These are phyloP conservation scores for Drosophila maculinotata DNA, from an alignment of 2,888 invertebrate genomes.

Conservation along the genomic window DNA sequence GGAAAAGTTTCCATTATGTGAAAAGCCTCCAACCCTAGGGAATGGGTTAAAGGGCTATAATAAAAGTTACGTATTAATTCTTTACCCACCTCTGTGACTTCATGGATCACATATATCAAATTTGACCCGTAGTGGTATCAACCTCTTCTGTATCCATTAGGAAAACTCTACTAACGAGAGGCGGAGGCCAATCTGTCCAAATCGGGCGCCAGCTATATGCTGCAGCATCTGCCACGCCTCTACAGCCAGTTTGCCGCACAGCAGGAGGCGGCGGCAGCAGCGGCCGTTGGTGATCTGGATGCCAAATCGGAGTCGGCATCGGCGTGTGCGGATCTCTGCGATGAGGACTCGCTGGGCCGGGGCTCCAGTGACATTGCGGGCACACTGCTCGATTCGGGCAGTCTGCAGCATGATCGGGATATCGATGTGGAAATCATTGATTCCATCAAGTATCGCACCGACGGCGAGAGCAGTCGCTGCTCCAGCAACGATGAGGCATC, in stretches of 20 bases:
- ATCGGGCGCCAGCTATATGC: slow-evolving; percentile 90
- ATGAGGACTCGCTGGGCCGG: slow-evolving; percentile 78
- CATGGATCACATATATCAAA: too few relatives aligned
- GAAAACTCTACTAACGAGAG: too few relatives aligned
- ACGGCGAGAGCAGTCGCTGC: slow-evolving; percentile 78
- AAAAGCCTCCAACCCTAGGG: too few relatives aligned
- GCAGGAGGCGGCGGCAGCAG: slow-evolving; percentile 51
- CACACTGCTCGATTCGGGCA: slow-evolving; percentile 41
- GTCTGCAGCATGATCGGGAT: slow-evolving; percentile 73
- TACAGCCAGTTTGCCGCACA: slow-evolving; percentile 88
- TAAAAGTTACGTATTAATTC: too few relatives aligned
- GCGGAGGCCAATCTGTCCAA: slow-evolving; percentile 76
- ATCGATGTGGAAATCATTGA: slow-evolving; percentile 85
- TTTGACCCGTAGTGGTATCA: too few relatives aligned
- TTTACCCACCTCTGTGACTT: too few relatives aligned
- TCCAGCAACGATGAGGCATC: slow-evolving; percentile 82
- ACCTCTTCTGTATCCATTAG: too few relatives aligned
- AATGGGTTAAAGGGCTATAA: too few relatives aligned
- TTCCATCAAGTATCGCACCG: slow-evolving; percentile 82
- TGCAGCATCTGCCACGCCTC: slow-evolving; percentile 90
- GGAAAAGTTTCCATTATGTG: too few relatives aligned
- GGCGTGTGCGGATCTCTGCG: slow-evolving; percentile 80
- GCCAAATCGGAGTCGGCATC: slow-evolving; percentile 84
- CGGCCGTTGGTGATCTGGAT: slow-evolving; percentile 68
- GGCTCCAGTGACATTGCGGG: slow-evolving; percentile 61